Conservation (phyloP, 1,140 invertebrate genomes). For the Magallana gigas region DNA sequence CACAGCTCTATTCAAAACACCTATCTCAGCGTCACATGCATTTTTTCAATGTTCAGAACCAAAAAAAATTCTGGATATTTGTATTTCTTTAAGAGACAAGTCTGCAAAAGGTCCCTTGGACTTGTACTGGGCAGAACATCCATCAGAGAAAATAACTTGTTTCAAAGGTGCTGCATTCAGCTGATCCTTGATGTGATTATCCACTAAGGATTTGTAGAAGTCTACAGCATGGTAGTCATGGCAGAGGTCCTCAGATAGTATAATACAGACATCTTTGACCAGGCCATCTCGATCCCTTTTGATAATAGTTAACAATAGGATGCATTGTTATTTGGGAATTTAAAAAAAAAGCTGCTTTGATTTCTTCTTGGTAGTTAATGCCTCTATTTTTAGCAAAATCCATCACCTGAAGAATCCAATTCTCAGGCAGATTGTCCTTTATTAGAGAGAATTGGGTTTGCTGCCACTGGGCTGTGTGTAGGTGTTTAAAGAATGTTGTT, state of each 20-base stretch:
- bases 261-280: constrained; percentile 25
- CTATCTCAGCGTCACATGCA: constrained; percentile 57
- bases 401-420: constrained; percentile 45
- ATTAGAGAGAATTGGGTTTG: constrained; percentile 44
- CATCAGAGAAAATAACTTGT: constrained; percentile 44
- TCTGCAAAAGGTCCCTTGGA: constrained; percentile 49
- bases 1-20: constrained; percentile 50
- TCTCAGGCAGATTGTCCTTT: constrained; percentile 48
- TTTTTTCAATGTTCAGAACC: constrained; percentile 61
- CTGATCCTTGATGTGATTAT: constrained; percentile 27
- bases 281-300: constrained; percentile 31
- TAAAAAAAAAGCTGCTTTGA: constrained; percentile 48
- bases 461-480: constrained; percentile 59
- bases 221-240: constrained; percentile 62
- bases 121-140: constrained; percentile 47
- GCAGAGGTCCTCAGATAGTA: constrained; percentile 53
- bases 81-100: background rate
- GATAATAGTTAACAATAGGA: constrained; percentile 54
- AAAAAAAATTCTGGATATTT: constrained; percentile 54
- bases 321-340: constrained; percentile 55
- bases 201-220: constrained; percentile 33
- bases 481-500: constrained; percentile 50
- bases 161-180: background rate
- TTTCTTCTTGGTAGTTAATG: constrained; percentile 49
- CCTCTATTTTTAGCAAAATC: constrained; percentile 62